These are phyloP conservation scores for Tenebrio molitor DNA, from an alignment of 1,140 invertebrate genomes.

Conservation along the genomic window DNA sequence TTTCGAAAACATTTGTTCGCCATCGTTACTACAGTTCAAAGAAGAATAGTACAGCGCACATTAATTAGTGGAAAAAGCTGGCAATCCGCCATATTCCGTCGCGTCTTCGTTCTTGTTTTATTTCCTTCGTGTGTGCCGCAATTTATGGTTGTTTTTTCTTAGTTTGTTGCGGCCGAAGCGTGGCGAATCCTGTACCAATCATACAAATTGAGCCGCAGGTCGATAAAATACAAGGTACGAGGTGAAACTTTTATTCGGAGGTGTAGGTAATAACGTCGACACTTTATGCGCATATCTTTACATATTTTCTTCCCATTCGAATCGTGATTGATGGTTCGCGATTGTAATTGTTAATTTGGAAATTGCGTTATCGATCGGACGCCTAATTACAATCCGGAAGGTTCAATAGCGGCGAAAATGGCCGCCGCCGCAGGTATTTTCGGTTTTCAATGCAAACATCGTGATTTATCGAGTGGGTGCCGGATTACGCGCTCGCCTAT, in stretches of 20 bases:
- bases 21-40: not conserved
- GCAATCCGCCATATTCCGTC: not conserved
- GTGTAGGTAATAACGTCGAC: not conserved
- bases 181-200: constrained; percentile 12
- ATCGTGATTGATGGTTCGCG: not conserved
- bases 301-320: not conserved
- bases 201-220: constrained; percentile 8
- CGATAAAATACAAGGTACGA: constrained; percentile 21
- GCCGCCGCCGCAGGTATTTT: not conserved
- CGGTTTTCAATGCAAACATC: not conserved
- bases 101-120: not conserved
- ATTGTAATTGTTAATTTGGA: not conserved
- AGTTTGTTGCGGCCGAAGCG: constrained; percentile 6
- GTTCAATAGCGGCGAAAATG: not conserved
- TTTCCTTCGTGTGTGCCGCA: not conserved
- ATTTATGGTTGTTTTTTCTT: not conserved
- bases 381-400: too few relatives aligned
- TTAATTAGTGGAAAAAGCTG: not conserved
- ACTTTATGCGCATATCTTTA: constrained; percentile 1
- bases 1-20: too few relatives aligned
- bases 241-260: constrained; percentile 18
- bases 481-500: not conserved
- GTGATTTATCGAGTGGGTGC: not conserved
- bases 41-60: not conserved
- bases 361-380: not conserved